These are phyloP conservation scores for Cricetomys ansorgei DNA, from an alignment of 2,113 vertebrate genomes.

Conservation along the genomic window DNA sequence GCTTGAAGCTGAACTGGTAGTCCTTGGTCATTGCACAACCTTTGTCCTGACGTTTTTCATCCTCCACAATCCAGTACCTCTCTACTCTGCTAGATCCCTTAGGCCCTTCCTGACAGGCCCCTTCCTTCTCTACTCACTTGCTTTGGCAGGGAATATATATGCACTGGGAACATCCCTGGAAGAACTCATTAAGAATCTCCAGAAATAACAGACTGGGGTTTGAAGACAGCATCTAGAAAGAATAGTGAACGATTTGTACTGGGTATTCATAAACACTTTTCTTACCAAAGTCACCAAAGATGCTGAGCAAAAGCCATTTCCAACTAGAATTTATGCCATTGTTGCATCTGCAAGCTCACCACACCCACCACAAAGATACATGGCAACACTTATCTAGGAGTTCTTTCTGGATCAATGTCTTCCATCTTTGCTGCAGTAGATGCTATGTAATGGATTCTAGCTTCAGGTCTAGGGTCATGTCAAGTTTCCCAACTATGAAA, in stretches of 20 bases:
- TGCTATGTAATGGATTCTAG: background rate
- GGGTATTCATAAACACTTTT: background rate
- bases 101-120: background rate
- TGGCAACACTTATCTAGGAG: background rate
- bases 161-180: background rate
- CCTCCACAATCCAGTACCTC: background rate
- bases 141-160: background rate
- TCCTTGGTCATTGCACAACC: background rate
- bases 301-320: background rate
- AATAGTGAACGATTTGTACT: background rate
- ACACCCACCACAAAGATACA: background rate
- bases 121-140: background rate
- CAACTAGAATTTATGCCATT: background rate
- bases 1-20: background rate
- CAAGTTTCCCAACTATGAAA: constrained; percentile 9
- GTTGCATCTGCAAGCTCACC: background rate
- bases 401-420: background rate
- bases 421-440: background rate
- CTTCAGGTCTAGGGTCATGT: background rate
- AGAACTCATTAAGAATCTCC: background rate
- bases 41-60: background rate
- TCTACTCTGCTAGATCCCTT: background rate
- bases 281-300: constrained; percentile 22
- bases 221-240: background rate
- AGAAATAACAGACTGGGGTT: background rate